Evolutionary conservation across 2,113 vertebrate species (phyloP), one percentile per base, ranked within the genome.

Genomic region (Myrmecobius fasciatus): DNA sequence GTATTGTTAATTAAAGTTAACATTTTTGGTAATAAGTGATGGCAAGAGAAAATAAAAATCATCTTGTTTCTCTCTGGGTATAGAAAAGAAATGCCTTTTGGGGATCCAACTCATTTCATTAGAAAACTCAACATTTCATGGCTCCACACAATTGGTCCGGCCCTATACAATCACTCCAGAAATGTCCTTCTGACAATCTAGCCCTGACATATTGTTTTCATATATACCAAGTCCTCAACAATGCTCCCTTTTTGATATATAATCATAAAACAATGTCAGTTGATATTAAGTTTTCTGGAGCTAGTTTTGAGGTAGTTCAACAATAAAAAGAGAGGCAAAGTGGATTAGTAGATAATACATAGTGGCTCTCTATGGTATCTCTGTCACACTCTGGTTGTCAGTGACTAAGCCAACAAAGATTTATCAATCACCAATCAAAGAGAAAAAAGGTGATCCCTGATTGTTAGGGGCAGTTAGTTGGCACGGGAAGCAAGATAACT

Each of bases 91-190:
- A 2, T 83, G 67, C 67, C n/a, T 83, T 83, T 20, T n/a, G 67
- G 67, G 36, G 12, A 75, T 36, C 17, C 22, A 17, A n/a, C 36
- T 51, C 48, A 49, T 95, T 95, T 92, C 54, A 91, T 89, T 91
- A 93, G 95, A 94, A 96, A n/a, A 31, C 49, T 91, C 56, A 53
- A 10, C 53, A 14, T n/a, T 95, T 94, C 89, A 28, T 47, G 48
- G 52, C 52, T 93, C 3, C 52, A 54, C 2, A 48, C 25, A 60
- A 94, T 4, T 93, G 60, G 25, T 92, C 92, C 96, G 93, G 67
- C 75, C 48, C 91, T 60, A 92, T 94, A 93, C 93, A 90, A 93
- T 67, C 52, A 56, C 48, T 88, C 47, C 47, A 25, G 3, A 60
- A 56, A 9, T 20, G 25, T 48, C 83, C 51, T 26, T 88, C 92